Conservation (phyloP, 2,113 vertebrate species). For the Crocuta crocuta region DNA sequence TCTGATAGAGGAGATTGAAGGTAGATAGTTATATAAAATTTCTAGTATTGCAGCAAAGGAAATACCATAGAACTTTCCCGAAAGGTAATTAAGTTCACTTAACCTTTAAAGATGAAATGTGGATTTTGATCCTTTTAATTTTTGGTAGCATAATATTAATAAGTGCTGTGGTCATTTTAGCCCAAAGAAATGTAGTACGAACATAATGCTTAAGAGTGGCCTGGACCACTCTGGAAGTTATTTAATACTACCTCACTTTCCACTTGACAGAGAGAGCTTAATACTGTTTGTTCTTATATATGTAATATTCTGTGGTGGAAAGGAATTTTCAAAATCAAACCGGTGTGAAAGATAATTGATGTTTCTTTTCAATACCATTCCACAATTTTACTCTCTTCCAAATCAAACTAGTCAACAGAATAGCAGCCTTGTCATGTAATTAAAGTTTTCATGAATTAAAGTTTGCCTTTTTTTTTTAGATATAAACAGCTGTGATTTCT, state of each 20-base stretch:
- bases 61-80: not conserved
- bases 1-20: not conserved
- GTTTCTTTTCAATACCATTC: not conserved
- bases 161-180: conserved; percentile 23
- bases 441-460: not conserved
- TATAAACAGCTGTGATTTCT: not conserved
- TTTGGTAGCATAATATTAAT: not conserved
- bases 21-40: not conserved
- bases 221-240: not conserved
- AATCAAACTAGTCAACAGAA: not conserved
- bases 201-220: not conserved
- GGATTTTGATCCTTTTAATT: conserved; percentile 22
- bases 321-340: not conserved
- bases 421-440: not conserved
- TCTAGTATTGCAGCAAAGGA: not conserved
- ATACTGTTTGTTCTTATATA: not conserved
- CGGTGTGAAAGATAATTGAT: not conserved
- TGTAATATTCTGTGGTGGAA: not conserved
- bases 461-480: not conserved
- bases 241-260: not conserved
- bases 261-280: not conserved
- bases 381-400: not conserved
- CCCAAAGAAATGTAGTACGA: not conserved
- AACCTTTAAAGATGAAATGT: conserved; percentile 11
- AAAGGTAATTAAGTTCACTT: not conserved